Conservation (phyloP, 2,797 vertebrate species). For the Epinephelus awoara region DNA sequence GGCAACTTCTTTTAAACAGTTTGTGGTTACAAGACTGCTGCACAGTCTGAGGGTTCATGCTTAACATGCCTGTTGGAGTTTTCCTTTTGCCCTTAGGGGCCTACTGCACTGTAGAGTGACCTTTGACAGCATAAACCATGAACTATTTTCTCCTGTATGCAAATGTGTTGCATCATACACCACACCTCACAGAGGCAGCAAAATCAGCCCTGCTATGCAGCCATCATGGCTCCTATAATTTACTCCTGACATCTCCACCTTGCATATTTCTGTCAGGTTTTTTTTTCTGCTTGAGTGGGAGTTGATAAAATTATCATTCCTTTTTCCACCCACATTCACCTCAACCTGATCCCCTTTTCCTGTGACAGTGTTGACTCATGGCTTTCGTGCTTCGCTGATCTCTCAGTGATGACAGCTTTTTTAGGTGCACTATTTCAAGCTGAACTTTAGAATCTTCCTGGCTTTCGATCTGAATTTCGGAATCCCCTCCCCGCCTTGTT, state of each 20-base stretch:
- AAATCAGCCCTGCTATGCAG: constrained; percentile 5
- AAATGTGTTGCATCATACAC: background rate
- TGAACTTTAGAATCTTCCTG: constrained; percentile 18
- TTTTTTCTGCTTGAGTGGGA: constrained; percentile 55
- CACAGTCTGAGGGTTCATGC: background rate
- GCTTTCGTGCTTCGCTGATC: constrained; percentile 41
- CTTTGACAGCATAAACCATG: background rate
- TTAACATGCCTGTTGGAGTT: background rate
- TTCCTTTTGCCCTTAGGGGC: background rate
- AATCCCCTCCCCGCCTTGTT: constrained; percentile 15
- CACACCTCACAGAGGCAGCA: background rate
- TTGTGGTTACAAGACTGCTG: background rate
- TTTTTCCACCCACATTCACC: constrained; percentile 49
- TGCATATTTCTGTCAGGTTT: constrained; percentile 28
- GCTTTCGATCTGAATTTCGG: constrained; percentile 16
- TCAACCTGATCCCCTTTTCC: constrained; percentile 50
- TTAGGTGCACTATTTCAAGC: constrained; percentile 23
- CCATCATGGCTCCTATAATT: constrained; percentile 17
- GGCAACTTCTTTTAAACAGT: no score
- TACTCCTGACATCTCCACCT: constrained; percentile 36
- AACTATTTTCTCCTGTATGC: background rate
- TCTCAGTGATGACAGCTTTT: constrained; percentile 30
- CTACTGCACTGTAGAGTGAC: background rate
- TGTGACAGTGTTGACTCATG: constrained; percentile 54
- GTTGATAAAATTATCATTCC: constrained; percentile 61